Base-by-base conservation (phyloP, 2,113 vertebrate species). In the Barbus barbus region DNA sequence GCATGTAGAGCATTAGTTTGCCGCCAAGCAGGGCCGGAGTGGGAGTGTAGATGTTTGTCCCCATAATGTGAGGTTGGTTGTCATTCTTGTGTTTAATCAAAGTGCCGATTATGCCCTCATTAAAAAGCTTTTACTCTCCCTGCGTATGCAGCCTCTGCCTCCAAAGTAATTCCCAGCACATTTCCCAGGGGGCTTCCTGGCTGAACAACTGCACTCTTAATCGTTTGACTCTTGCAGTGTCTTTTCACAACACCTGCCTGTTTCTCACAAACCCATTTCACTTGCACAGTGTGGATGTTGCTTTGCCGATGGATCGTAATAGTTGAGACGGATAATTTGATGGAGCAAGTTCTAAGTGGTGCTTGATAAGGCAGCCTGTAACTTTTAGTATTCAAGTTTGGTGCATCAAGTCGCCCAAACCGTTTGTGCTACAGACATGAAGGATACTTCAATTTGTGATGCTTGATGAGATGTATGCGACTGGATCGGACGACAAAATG, bases 91-190 rank as follows among this genome's bases (percentile, higher is more conserved):
- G 84, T 87, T 87, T 91, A 88, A 90, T 91, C 90, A 88, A 84
- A 85, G 88, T 90, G 88, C 79, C 87, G 85, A 92, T 92, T 90
- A 92, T 87, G 83, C 86, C 65, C 91, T 88, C 89, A 89, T 91
- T 91, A 86, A 85, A 89, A 87, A 86, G 84, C 75, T 93, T 92
- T 89, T 87, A 87, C 90, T 91, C 87, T 77, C 86, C 87, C 85
- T 83, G 84, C 78, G 87, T 91, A 88, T 86, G 90, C 89, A 90
- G 85, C 89, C 86, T 91, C 86, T 89, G 91, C 58, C 92, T 94
- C 93, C 90, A 88, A 92, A 93, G 89, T 91, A 91, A 93, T 93
- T 92, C 90, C 89, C 86, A 20, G 92, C 90, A 92, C 88, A 94
- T 94, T 94, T 94, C 93, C 93, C 94, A 85, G 24, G 92, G 87